Evolutionary conservation across 1,140 invertebrate species (phyloP).

Genomic region (Tetragnatha versicolor): DNA sequence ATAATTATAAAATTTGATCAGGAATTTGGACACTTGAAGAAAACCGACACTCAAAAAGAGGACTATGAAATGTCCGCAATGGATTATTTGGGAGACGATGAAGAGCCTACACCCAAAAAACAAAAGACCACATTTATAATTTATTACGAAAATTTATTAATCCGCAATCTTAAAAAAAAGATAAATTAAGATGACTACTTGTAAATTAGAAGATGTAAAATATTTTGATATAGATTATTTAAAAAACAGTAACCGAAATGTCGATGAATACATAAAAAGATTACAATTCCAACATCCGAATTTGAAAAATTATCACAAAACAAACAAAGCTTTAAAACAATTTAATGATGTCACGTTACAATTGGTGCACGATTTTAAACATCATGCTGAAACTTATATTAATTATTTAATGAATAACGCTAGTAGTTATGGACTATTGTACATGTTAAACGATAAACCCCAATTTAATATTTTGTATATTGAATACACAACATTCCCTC

Average conservation of each 20-base stretch:
- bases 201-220: neutral
- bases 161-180: conserved; percentile 22
- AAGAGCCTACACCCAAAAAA: neutral
- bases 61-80: neutral
- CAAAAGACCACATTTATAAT: neutral
- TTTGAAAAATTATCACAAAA: conserved; percentile 21
- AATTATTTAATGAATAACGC: neutral
- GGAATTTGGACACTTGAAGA: conserved; percentile 1
- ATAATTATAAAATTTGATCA: conserved; percentile 5
- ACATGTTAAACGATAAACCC: neutral
- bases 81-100: neutral
- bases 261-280: neutral
- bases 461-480: conserved; percentile 9
- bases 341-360: conserved; percentile 23
- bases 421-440: neutral
- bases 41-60: neutral
- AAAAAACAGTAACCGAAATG: neutral
- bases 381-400: neutral
- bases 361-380: conserved; percentile 1
- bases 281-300: neutral
- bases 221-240: conserved; percentile 27
- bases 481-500: conserved; percentile 18
- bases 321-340: conserved; percentile 5
- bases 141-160: conserved; percentile 18
- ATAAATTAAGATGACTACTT: neutral